These are phyloP conservation scores for Drepanosiphum platanoidis DNA, from an alignment of 2,888 invertebrate genomes.

Conservation along the genomic window DNA sequence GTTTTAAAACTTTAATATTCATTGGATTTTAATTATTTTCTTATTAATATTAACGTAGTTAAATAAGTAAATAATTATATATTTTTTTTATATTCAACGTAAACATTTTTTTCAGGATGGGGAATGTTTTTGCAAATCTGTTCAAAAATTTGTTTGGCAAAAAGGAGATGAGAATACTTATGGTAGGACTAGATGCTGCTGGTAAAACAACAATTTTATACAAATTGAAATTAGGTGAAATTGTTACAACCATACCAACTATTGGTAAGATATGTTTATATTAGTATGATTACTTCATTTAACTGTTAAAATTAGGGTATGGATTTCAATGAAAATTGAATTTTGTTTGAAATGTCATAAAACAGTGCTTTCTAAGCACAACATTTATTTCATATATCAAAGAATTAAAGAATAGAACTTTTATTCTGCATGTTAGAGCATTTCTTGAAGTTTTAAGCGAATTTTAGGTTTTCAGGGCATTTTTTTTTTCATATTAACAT, in stretches of 20 bases:
- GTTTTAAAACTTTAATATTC: neutral
- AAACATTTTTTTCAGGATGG: conserved; percentile 86
- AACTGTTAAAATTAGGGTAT: conserved; percentile 35
- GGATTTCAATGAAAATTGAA: no score
- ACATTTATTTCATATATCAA: no score
- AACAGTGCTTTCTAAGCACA: no score
- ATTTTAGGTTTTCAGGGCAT: no score
- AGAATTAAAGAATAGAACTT: no score
- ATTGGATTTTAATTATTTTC: neutral
- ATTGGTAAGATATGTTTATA: conserved; percentile 82
- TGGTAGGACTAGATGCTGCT: conserved; percentile 98
- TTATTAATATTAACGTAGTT: no score
- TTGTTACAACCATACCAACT: conserved; percentile 98
- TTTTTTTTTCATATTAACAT: no score
- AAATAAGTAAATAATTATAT: no score
- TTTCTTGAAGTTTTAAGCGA: no score
- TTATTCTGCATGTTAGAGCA: no score
- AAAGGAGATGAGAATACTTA: conserved; percentile 99
- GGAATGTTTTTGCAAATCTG: conserved; percentile 95
- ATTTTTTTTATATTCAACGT: no score
- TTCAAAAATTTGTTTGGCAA: conserved; percentile 99
- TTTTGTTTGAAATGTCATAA: no score
- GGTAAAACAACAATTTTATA: conserved; percentile 98
- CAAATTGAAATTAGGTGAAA: conserved; percentile 96
- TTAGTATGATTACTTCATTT: conserved; percentile 67